Conservation (phyloP, 2,113 vertebrate genomes). For the Crotalus viridis region DNA sequence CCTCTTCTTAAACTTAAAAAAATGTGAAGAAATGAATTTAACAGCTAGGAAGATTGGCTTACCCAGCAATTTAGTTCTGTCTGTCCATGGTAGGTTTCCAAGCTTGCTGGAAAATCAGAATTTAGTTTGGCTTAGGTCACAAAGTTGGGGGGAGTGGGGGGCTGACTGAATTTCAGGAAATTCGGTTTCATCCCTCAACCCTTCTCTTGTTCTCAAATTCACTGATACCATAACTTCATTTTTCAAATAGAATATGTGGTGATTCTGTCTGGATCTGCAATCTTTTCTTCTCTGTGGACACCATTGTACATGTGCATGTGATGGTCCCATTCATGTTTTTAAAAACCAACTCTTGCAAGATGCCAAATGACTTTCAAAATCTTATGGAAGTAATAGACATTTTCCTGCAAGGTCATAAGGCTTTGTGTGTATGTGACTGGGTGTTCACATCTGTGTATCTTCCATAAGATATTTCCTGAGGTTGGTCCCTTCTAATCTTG, state of each 20-base stretch:
- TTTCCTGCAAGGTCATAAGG: background rate
- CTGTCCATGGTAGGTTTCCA: background rate
- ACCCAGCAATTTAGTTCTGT: background rate
- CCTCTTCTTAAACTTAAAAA: background rate
- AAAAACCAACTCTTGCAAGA: background rate
- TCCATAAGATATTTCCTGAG: background rate
- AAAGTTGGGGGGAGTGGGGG: background rate
- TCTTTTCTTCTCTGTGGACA: background rate
- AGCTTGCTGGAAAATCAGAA: background rate
- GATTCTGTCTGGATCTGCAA: background rate
- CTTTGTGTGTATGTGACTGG: background rate
- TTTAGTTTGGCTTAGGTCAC: background rate
- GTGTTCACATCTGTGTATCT: background rate
- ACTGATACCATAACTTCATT: background rate
- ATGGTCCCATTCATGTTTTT: background rate
- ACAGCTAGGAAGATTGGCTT: background rate
- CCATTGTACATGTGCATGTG: background rate
- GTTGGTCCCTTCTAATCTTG: background rate
- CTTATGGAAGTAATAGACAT: background rate
- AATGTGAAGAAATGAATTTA: background rate
- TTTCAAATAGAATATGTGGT: background rate
- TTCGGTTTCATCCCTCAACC: background rate
- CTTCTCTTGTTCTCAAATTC: background rate
- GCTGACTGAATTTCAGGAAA: background rate
- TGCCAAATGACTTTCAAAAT: background rate